A percentile compares a stretch with the other conserved stretches of the same genome.
These are phyloP conservation scores for Phoxinus phoxinus DNA, from an alignment of 2,113 vertebrate genomes.

Conservation along the genomic window DNA sequence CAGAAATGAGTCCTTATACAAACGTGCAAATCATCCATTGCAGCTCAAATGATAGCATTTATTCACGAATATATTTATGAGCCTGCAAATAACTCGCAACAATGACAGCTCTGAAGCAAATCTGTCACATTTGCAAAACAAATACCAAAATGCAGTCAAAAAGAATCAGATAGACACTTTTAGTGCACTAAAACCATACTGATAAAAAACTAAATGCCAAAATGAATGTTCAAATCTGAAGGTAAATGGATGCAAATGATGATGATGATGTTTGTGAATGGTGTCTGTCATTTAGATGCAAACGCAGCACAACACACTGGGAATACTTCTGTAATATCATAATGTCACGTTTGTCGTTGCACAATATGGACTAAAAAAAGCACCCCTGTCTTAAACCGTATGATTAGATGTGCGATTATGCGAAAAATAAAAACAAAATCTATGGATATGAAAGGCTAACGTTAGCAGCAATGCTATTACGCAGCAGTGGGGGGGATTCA, in stretches of 20 bases:
- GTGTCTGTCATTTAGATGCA: constrained; percentile 1
- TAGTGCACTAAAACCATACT: background rate
- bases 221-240: background rate
- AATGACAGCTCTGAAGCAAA: background rate
- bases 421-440: background rate
- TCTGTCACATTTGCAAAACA: background rate
- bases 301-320: constrained; percentile 29
- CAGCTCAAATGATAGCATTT: background rate
- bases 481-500: constrained; percentile 42
- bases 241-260: background rate
- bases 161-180: background rate
- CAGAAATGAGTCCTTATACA: background rate
- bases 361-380: background rate
- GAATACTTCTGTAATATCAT: background rate
- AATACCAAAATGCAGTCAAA: background rate
- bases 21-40: background rate
- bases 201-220: background rate
- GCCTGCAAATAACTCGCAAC: background rate
- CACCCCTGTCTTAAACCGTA: background rate
- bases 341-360: constrained; percentile 2
- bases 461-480: constrained; percentile 63
- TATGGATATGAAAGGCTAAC: constrained; percentile 57
- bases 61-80: background rate
- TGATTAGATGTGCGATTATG: background rate
- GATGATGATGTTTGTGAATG: background rate